Conservation (phyloP, 2,113 vertebrate species). For the Pluvianellus socialis region DNA sequence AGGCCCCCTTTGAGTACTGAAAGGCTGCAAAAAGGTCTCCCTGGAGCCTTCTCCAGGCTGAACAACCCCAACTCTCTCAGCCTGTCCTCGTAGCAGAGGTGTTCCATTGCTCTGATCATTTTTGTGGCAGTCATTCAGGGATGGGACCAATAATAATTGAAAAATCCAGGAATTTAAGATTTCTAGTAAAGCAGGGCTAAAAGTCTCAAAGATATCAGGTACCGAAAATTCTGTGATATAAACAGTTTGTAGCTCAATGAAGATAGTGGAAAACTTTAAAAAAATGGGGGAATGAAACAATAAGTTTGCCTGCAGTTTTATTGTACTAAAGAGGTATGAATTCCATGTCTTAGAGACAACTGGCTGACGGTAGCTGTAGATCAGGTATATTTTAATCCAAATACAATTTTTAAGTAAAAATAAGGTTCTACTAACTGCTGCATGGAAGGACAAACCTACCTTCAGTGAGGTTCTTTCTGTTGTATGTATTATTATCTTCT, state of each 20-base stretch:
- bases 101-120: not conserved
- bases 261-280: not conserved
- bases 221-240: not conserved
- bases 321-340: not conserved
- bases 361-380: not conserved
- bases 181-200: not conserved
- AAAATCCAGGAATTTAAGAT: not conserved
- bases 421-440: not conserved
- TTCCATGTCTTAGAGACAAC: not conserved
- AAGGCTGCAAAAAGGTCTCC: not conserved
- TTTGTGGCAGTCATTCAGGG: not conserved
- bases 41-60: not conserved
- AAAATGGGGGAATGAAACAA: not conserved
- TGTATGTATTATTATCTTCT: not conserved
- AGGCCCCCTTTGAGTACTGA: not conserved
- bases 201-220: not conserved
- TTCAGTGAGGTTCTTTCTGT: not conserved
- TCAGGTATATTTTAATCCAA: not conserved
- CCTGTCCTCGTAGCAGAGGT: not conserved
- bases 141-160: not conserved
- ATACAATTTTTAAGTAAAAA: not conserved
- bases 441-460: not conserved
- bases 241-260: accelerated
- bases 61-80: not conserved
- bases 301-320: not conserved